Evolutionary conservation across 2,797 vertebrate genomes (phyloP), one percentile per base, ranked within the genome.

Genomic region (Chloroceryle inda): DNA sequence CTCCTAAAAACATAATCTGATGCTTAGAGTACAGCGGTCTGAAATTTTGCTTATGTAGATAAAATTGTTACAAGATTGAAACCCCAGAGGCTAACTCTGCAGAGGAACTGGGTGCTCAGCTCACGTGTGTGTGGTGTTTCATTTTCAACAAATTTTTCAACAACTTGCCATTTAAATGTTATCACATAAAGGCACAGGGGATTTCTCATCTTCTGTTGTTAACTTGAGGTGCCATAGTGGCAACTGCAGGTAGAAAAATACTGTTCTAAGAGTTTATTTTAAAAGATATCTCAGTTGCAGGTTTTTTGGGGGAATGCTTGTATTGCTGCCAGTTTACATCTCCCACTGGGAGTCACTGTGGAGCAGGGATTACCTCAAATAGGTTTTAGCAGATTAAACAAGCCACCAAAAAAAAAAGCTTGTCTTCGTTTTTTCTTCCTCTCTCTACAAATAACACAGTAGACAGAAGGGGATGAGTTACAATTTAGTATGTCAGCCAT

Each of bases 361-460:
- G 73, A 92, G 69, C 82, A 94, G 44, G 85, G 85, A 92, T 96
- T 96, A 96, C 73, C 40, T 96, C 45, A 8, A 90, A 92, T 56
- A 92, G 73, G 76, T 89, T 96, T 94, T 69, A 89, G 66, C 27
- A 94, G 85, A 94, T 95, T 88, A 94, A 89, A 78, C 72, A 91
- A 88, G 29, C 31, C 42, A 75, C 58, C 50, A 55, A 75, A 63
- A 89, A 64, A 68, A 61, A 89, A 66, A 26, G 2, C n/a, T 64
- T 81, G 55, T 52, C 73, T 78, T 85, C 69, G 21, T 80, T 89
- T 91, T 95, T 85, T 21, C 23, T 93, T 83, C 3, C 2, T 72
- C 53, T 61, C 35, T 84, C 52, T 78, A 69, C 55, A 86, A 90
- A 73, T 52, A 83, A 75, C 27, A 47, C 2, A 1, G 19, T 56